A percentile compares a stretch with the other conserved stretches of the same genome.
Conservation (phyloP, 92 coral and sea anemone species). For the Zoanthus sansibaricus region DNA sequence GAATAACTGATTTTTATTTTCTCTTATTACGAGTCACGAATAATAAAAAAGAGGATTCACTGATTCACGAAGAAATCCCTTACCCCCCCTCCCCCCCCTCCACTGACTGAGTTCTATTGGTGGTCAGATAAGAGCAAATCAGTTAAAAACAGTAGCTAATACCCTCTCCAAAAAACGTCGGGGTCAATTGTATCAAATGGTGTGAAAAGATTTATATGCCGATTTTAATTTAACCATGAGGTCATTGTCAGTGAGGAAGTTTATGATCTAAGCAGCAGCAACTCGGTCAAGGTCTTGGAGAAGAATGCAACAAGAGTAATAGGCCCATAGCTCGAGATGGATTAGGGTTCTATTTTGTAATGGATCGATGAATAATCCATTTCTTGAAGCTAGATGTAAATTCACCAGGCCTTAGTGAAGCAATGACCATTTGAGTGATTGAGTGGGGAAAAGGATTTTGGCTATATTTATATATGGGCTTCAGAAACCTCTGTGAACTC, state of each 20-base stretch:
- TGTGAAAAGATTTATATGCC: background rate
- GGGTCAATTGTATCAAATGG: background rate
- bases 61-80: too few species aligned
- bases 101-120: background rate
- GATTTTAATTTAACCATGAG: constrained; percentile 28
- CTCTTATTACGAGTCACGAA: too few species aligned
- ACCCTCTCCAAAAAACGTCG: background rate
- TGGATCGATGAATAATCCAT: constrained; percentile 36
- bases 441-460: background rate
- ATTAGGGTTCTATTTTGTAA: constrained; percentile 29
- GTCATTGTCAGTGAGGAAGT: constrained; percentile 2
- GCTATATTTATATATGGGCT: too few species aligned
- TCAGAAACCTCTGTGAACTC: too few species aligned
- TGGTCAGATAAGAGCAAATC: background rate
- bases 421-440: constrained; percentile 13
- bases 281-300: constrained; percentile 37
- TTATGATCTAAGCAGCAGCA: constrained; percentile 5
- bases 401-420: constrained; percentile 14
- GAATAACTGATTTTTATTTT: too few species aligned
- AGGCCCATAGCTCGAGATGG: constrained; percentile 23
- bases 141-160: background rate
- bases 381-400: constrained; percentile 36
- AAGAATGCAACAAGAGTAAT: constrained; percentile 38
- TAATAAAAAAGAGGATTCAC: too few species aligned
- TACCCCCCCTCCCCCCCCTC: too few species aligned